A percentile compares a stretch with the other conserved stretches of the same genome.
Conservation (phyloP, 2,113 vertebrate genomes). For the Stegostoma tigrinum region DNA sequence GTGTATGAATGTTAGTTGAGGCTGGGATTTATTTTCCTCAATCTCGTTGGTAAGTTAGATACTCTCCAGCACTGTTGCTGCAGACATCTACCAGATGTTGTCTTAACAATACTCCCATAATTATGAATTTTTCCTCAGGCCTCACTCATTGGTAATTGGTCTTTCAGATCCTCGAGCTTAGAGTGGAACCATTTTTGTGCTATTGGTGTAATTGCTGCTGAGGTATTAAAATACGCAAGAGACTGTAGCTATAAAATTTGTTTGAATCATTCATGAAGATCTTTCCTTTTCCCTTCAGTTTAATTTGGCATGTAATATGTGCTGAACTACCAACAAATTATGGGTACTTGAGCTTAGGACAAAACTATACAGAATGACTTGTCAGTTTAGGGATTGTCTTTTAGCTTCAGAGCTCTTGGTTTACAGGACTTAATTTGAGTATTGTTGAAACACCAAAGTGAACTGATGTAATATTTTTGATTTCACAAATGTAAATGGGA, state of each 20-base stretch:
- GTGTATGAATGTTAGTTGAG: not conserved
- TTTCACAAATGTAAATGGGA: constrained; percentile 18
- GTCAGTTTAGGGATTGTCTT: constrained; percentile 16
- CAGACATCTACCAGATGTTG: not conserved
- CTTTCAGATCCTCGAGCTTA: not conserved
- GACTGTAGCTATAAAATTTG: not conserved
- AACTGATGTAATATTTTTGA: constrained; percentile 28
- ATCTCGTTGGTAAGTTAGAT: not conserved
- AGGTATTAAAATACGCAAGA: constrained; percentile 9
- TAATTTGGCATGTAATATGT: constrained; percentile 12
- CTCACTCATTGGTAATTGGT: not conserved
- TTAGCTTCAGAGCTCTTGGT: constrained; percentile 3
- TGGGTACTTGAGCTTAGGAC: constrained; percentile 1
- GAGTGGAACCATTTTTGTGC: not conserved
- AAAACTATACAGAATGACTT: constrained; percentile 5
- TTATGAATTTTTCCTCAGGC: not conserved
- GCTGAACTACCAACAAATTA: not conserved
- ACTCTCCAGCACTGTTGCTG: too few species aligned
- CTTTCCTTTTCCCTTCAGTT: not conserved
- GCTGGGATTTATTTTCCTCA: not conserved
- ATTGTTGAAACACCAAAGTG: constrained; percentile 3
- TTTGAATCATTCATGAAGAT: constrained; percentile 22
- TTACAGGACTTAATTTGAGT: constrained; percentile 20
- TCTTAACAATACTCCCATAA: too few species aligned
- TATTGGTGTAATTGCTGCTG: not conserved